Evolutionary conservation across 2,888 invertebrate species (phyloP).

Genomic region (Microdon myrmicae): DNA sequence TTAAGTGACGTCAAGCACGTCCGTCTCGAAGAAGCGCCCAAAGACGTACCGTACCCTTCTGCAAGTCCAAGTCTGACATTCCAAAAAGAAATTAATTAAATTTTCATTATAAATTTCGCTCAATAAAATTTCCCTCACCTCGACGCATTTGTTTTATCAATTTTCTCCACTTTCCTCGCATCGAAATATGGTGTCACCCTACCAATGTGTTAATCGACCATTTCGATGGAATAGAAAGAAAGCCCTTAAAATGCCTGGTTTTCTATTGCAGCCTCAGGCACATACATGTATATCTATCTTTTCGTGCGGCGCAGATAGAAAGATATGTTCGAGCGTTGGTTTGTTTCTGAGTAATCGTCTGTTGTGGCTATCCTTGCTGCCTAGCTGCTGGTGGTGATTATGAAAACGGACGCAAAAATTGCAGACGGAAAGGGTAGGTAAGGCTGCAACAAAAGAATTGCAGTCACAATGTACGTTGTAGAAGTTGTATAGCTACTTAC

Average conservation of each 20-base stretch:
- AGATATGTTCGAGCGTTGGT: too few relatives aligned
- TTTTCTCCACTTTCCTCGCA: conserved; percentile 1
- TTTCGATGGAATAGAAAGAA: conserved; percentile 39
- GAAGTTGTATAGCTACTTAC: conserved; percentile 37
- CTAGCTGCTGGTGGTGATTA: conserved; percentile 33
- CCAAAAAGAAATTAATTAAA: conserved; percentile 34
- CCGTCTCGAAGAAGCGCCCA: not conserved
- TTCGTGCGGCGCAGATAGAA: too few relatives aligned
- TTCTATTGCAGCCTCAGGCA: conserved; percentile 27
- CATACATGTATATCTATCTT: too few relatives aligned
- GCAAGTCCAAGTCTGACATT: too few relatives aligned
- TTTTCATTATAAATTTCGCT: conserved; percentile 42
- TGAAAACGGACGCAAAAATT: conserved; percentile 6
- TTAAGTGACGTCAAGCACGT: conserved; percentile 9
- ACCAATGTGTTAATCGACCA: conserved; percentile 42
- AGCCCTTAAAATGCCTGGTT: conserved; percentile 33
- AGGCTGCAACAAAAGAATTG: conserved; percentile 47
- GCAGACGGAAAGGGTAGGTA: conserved; percentile 24
- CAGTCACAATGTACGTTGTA: conserved; percentile 11
- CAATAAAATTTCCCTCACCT: conserved; percentile 32
- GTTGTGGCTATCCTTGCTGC: conserved; percentile 46
- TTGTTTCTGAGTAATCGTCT: conserved; percentile 18
- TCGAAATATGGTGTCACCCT: conserved; percentile 22
- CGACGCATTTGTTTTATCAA: conserved; percentile 25
- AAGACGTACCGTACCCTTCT: too few relatives aligned